phyloP scores from a whole-genome alignment of 1,140 invertebrate genomes.

The Archivesica marissinica region DNA sequence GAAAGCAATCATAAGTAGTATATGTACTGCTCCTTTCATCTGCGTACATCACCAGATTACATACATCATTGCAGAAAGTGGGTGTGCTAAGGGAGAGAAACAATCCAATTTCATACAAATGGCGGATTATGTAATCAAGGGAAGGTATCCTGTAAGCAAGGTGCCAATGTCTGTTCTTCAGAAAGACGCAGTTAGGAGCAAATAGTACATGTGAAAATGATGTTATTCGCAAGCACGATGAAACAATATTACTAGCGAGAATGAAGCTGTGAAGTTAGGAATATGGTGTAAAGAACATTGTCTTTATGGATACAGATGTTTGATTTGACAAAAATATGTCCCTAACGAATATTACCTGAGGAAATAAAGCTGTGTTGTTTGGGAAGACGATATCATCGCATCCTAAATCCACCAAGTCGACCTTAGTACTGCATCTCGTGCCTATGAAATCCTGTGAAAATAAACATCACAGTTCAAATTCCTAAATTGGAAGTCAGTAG shows the following conservation, averaged over 20 bases:
- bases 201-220: no score
- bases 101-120: no score
- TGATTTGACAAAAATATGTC: neutral
- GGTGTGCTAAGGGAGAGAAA: no score
- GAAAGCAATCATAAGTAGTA: no score
- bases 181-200: no score
- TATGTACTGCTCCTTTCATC: no score
- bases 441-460: constrained; percentile 1
- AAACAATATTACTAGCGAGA: neutral
- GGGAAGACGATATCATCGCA: neutral
- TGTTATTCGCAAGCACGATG: neutral
- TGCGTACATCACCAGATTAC: no score
- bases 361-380: neutral
- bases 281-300: neutral
- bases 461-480: neutral
- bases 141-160: no score
- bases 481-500: no score
- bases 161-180: no score
- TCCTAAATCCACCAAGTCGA: neutral
- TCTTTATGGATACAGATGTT: neutral
- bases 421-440: neutral
- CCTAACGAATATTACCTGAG: neutral
- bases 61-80: no score
- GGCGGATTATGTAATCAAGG: no score
- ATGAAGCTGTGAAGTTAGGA: neutral